These are phyloP conservation scores for Tautogolabrus adspersus DNA, from an alignment of 2,113 vertebrate species.

Conservation along the genomic window DNA sequence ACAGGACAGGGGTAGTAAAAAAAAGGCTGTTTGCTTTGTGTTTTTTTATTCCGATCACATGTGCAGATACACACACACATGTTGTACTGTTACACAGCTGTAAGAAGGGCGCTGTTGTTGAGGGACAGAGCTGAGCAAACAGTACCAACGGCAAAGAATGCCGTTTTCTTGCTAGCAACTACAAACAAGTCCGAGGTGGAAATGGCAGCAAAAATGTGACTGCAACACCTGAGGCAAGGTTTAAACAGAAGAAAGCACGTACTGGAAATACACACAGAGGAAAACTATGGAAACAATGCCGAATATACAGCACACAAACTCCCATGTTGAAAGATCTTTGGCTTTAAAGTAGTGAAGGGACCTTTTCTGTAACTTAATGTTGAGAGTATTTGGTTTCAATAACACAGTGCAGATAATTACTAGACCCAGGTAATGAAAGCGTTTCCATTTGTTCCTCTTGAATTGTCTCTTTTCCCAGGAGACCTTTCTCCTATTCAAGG, in stretches of 20 bases:
- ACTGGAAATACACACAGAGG: background rate
- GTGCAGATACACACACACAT: background rate
- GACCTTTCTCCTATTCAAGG: background rate
- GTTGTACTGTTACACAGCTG: constrained; percentile 23
- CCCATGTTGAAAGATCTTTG: background rate
- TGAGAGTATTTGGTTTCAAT: background rate
- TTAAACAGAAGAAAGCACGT: constrained; percentile 12
- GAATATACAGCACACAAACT: background rate
- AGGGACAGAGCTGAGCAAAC: constrained; percentile 46
- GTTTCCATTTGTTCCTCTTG: background rate
- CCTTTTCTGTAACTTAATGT: background rate
- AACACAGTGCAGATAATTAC: background rate
- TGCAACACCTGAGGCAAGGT: constrained; percentile 48
- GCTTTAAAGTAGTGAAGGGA: background rate
- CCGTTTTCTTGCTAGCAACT: background rate
- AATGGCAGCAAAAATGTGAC: constrained; percentile 28
- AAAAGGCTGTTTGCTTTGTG: constrained; percentile 50
- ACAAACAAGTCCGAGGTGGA: constrained; percentile 42
- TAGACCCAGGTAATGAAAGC: background rate
- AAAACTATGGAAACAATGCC: background rate
- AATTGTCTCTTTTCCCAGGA: background rate
- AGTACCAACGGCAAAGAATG: constrained; percentile 26
- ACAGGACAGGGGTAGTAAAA: constrained; percentile 51
- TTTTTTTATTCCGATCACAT: constrained; percentile 31
- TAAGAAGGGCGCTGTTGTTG: constrained; percentile 33